phyloP scores from a whole-genome alignment of 92 coral and sea anemone species.

The Zoanthus sansibaricus region DNA sequence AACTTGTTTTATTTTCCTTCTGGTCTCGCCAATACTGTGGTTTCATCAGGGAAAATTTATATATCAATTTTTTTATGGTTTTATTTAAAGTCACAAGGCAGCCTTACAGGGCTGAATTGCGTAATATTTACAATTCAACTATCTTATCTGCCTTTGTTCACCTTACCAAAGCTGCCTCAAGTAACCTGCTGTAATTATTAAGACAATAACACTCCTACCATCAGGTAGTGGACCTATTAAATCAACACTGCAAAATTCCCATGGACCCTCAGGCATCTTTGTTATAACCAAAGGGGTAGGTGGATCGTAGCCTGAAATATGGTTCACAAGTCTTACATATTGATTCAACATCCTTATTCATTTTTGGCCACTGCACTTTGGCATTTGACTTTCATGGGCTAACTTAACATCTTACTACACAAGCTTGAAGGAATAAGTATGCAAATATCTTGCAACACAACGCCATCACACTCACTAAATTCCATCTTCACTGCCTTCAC shows the following conservation, averaged over 20 bases:
- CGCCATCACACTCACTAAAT: constrained; percentile 41
- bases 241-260: constrained; percentile 54
- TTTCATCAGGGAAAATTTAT: too few species aligned
- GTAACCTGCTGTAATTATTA: constrained; percentile 42
- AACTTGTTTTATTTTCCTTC: too few species aligned
- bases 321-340: constrained; percentile 47
- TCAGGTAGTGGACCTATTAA: constrained; percentile 53
- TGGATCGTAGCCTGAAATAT: constrained; percentile 49
- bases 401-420: background rate
- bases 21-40: too few species aligned
- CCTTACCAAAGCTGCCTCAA: constrained; percentile 49
- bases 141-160: constrained; percentile 36
- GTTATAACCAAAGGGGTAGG: constrained; percentile 47
- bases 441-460: constrained; percentile 28
- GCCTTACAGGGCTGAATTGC: too few species aligned
- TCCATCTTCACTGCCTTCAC: constrained; percentile 48
- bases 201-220: constrained; percentile 35
- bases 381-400: constrained; percentile 9
- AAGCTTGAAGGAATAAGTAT: constrained; percentile 29
- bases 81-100: too few species aligned
- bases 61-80: too few species aligned
- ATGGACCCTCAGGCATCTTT: constrained; percentile 52
- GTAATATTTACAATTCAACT: constrained; percentile 3
- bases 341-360: constrained; percentile 56
- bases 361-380: constrained; percentile 59